Evolutionary conservation across 2,113 vertebrate genomes (phyloP), one percentile per base, ranked within the genome.

Genomic region (Hyperoodon ampullatus): DNA sequence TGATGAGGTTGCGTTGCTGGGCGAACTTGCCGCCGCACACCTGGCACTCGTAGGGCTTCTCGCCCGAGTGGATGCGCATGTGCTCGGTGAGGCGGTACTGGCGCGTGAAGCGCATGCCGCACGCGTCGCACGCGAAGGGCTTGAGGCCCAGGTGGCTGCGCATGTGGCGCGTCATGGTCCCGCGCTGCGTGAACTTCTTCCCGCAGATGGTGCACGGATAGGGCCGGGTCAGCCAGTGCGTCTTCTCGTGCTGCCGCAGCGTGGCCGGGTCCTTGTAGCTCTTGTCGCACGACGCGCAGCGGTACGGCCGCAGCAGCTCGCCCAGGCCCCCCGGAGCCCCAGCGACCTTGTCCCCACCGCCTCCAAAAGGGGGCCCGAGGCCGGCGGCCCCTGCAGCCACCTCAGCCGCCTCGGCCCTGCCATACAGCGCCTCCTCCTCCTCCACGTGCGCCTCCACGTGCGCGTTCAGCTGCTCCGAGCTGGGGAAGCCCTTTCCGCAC

Each of bases 101-200:
- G 50, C 99, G 99, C 15, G 99, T 99, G 98, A 99, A 99, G 97
- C 99, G 99, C 99, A 99, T 99, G 96, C 99, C 99, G 30, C 99
- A 99, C 77, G 99, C 99, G 72, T 99, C 99, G 65, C 99, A 99
- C 78, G 99, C 99, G 1, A 99, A 99, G 60, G 99, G 99, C 98
- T 99, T 99, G 35, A 99, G 99, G 97, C 99, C 99, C 95, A 99
- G 98, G 98, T 99, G 99, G 98, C 99, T 99, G 93, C 99, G 99
- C 99, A 99, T 99, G 98, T 99, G 99, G 95, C 99, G 99, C 3
- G 99, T 99, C 99, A 99, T 99, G 98, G 99, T 99, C 96, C 99
- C 99, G 0, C 99, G 99, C 81, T 99, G 99, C n/a, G 99, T 99
- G 99, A 99, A 99, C 98, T 99, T 99, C 98, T 99, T 99, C 97